Conservation (phyloP, 1,140 invertebrate species). For the Sinonovacula constricta region DNA sequence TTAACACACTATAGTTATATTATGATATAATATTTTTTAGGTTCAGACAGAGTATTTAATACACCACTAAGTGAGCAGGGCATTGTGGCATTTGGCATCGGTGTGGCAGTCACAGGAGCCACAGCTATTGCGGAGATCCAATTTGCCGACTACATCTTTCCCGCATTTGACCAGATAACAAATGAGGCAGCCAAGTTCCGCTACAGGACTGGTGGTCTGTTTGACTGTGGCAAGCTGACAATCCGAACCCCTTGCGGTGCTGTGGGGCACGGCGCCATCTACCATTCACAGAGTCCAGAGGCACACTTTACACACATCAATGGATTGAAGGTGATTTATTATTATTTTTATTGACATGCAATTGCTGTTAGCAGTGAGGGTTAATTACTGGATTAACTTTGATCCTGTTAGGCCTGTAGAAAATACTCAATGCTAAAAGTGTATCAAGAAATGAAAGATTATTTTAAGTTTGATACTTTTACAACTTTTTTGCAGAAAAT, state of each 20-base stretch:
- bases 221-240: constrained; percentile 94
- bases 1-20: no score
- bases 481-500: no score
- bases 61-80: constrained; percentile 99
- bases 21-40: constrained; percentile 73
- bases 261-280: constrained; percentile 94
- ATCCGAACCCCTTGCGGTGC: constrained; percentile 90
- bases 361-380: no score
- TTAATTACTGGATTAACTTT: no score
- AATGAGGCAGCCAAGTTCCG: constrained; percentile 95
- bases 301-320: constrained; percentile 98
- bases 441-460: no score
- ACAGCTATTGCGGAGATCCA: constrained; percentile 99
- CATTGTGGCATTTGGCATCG: constrained; percentile 98
- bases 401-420: no score
- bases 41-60: constrained; percentile 95
- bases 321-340: constrained; percentile 89
- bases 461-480: no score
- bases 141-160: constrained; percentile 99
- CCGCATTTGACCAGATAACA: constrained; percentile 93
- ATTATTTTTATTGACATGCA: no score
- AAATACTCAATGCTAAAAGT: no score
- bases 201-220: constrained; percentile 94
- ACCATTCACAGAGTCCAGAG: constrained; percentile 99
- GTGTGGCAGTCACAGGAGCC: constrained; percentile 90